Evolutionary conservation across 1,140 invertebrate species (phyloP).

Genomic region (Lutraria rhynchaena): DNA sequence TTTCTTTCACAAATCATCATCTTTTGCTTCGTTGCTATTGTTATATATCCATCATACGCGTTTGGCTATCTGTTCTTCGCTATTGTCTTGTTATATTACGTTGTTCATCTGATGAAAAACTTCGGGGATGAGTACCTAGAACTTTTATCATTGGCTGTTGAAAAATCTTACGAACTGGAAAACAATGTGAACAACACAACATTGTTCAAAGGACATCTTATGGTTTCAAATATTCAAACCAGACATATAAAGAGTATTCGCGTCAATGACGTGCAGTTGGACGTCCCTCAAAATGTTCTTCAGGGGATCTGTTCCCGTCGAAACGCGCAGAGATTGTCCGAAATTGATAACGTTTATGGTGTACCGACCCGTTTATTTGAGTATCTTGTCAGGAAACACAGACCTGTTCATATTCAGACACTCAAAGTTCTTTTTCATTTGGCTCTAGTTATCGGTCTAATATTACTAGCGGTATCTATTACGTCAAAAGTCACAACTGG

Average conservation of each 20-base stretch:
- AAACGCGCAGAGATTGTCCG: background rate
- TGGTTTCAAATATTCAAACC: constrained; percentile 12
- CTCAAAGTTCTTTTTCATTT: constrained; percentile 19
- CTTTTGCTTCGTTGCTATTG: constrained; percentile 23
- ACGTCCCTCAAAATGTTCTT: background rate
- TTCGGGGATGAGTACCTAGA: constrained; percentile 50
- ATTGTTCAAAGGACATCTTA: background rate
- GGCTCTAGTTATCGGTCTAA: constrained; percentile 26
- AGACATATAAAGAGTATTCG: background rate
- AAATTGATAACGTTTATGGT: background rate
- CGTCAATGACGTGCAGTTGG: constrained; percentile 9
- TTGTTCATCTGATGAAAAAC: constrained; percentile 1
- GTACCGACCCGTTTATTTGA: constrained; percentile 31
- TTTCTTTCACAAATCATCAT: constrained; percentile 39
- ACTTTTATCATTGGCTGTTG: constrained; percentile 23
- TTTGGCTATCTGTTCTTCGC: constrained; percentile 52
- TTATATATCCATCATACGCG: constrained; percentile 35
- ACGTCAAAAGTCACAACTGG: background rate
- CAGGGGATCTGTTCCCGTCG: background rate
- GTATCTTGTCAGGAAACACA: constrained; percentile 19
- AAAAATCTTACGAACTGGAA: constrained; percentile 13
- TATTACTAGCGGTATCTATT: constrained; percentile 23
- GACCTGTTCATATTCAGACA: constrained; percentile 34
- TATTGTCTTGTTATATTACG: constrained; percentile 43
- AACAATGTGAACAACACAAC: background rate